Conservation (phyloP, 2,113 vertebrate species). For the Bubo scandiacus region DNA sequence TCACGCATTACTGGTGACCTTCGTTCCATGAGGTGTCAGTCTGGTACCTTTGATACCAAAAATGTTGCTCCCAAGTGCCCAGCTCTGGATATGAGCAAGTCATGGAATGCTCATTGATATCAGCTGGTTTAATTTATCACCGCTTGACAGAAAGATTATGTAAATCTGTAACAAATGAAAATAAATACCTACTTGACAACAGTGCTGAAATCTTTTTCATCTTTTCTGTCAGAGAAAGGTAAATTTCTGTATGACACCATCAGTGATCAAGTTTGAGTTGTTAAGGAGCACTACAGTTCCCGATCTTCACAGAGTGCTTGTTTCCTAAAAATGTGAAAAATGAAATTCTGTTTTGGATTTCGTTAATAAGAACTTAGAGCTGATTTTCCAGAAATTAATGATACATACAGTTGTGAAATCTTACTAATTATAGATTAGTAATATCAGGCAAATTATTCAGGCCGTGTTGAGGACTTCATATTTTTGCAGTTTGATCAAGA, state of each 20-base stretch:
- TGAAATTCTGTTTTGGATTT: not conserved
- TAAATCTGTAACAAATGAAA: not conserved
- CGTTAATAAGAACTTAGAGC: not conserved
- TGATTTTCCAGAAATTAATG: not conserved
- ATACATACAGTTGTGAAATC: not conserved
- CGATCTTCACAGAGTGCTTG: not conserved
- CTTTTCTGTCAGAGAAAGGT: not conserved
- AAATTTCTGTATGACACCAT: not conserved
- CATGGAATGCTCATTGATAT: not conserved
- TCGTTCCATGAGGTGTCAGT: not conserved
- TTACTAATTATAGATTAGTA: not conserved
- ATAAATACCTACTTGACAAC: not conserved
- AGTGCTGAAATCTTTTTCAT: not conserved
- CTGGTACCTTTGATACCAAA: not conserved
- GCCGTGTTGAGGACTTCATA: not conserved
- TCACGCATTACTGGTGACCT: not conserved
- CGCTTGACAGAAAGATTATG: not conserved
- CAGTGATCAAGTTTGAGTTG: not conserved
- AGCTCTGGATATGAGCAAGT: not conserved
- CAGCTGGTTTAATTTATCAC: not conserved
- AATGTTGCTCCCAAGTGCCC: not conserved
- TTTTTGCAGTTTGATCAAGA: not conserved
- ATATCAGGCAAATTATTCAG: not conserved
- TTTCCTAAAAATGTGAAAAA: not conserved
- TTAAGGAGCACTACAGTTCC: not conserved